Evolutionary conservation across 2,888 invertebrate species (phyloP).

Genomic region (Limulus polyphemus): DNA sequence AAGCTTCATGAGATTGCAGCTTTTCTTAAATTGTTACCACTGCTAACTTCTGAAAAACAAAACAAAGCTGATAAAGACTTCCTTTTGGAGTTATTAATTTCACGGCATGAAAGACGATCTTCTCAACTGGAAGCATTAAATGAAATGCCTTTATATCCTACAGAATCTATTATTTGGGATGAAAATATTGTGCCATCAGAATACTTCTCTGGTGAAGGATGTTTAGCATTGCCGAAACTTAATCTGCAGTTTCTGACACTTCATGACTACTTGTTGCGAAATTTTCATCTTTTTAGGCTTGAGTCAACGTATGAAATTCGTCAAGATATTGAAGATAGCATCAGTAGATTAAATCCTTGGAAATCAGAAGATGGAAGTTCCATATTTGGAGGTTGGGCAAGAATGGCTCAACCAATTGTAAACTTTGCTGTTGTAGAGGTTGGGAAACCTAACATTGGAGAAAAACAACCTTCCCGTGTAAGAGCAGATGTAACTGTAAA

Average conservation of each 20-base stretch:
- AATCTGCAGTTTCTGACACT: constrained; percentile 96
- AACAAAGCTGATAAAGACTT: constrained; percentile 52
- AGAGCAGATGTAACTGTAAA: constrained; percentile 89
- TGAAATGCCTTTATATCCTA: constrained; percentile 96
- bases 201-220: constrained; percentile 90
- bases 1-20: constrained; percentile 74
- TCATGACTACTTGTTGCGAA: constrained; percentile 91
- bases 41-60: constrained; percentile 47
- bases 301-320: constrained; percentile 99
- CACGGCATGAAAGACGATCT: constrained; percentile 62
- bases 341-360: constrained; percentile 91
- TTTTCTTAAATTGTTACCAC: constrained; percentile 72
- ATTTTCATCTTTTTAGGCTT: constrained; percentile 91
- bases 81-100: constrained; percentile 61
- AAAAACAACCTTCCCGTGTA: constrained; percentile 87
- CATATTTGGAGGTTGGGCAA: constrained; percentile 95
- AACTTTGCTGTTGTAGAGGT: constrained; percentile 92
- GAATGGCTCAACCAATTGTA: constrained; percentile 92
- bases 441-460: constrained; percentile 55
- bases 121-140: constrained; percentile 91
- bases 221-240: constrained; percentile 88
- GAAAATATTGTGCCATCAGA: constrained; percentile 97
- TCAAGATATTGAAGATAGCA: constrained; percentile 94
- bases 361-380: constrained; percentile 69
- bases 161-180: constrained; percentile 96